Evolutionary conservation across 2,113 vertebrate genomes (phyloP).

Genomic region (Melanocharis versteri): DNA sequence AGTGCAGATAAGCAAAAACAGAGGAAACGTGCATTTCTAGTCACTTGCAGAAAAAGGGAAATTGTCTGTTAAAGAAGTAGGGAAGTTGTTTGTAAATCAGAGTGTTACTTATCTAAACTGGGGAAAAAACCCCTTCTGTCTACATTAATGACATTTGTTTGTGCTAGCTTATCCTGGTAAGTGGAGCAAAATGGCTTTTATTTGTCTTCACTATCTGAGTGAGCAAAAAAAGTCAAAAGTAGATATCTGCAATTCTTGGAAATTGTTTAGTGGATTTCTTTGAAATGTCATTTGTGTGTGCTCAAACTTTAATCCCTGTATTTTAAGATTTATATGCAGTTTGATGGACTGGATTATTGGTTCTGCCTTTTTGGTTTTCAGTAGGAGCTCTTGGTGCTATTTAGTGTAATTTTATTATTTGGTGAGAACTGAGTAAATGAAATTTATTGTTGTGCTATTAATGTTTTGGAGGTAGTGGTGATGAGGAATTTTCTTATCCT

Average conservation of each 20-base stretch:
- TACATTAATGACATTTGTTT: background rate
- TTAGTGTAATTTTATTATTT: background rate
- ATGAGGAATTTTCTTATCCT: background rate
- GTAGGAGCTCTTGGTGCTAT: background rate
- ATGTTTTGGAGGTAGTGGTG: background rate
- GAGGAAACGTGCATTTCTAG: background rate
- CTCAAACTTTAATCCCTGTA: background rate
- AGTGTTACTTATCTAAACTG: background rate
- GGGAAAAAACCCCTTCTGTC: accelerated
- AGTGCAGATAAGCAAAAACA: background rate
- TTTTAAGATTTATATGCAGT: background rate
- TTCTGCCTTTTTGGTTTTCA: background rate
- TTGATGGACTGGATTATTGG: background rate
- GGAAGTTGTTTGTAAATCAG: background rate
- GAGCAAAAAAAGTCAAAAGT: background rate
- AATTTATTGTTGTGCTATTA: background rate
- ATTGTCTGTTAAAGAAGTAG: background rate
- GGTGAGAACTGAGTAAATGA: background rate
- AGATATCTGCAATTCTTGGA: background rate
- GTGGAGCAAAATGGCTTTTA: background rate
- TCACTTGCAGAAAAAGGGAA: background rate
- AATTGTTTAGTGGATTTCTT: background rate
- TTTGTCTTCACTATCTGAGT: background rate
- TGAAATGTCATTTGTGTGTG: background rate
- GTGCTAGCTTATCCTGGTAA: background rate